Conservation (phyloP, 2,888 invertebrate species). For the Ecdyonurus torrentis region DNA sequence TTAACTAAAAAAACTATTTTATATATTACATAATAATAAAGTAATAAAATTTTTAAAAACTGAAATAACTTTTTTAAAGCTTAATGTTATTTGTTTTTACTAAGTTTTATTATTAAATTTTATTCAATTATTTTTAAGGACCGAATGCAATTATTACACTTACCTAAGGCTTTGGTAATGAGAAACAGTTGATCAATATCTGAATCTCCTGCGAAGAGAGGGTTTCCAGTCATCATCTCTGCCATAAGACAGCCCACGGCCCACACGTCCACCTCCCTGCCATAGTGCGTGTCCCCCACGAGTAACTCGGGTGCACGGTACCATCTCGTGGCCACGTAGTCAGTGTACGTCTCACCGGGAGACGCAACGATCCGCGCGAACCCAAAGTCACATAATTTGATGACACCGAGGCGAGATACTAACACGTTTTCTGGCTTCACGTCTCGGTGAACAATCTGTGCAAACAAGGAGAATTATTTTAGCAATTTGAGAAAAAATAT, state of each 20-base stretch:
- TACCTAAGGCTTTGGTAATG: constrained; percentile 62
- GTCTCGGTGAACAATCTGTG: constrained; percentile 70
- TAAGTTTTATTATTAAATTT: too few species aligned
- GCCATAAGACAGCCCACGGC: constrained; percentile 69
- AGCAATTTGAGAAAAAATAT: neutral
- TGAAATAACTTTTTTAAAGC: too few species aligned
- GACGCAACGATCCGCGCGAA: constrained; percentile 51
- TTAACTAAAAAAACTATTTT: too few species aligned
- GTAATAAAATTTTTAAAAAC: too few species aligned
- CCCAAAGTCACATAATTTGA: constrained; percentile 83
- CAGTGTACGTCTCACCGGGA: constrained; percentile 32
- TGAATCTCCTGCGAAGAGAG: constrained; percentile 75
- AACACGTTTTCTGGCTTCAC: constrained; percentile 81
- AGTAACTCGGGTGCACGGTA: constrained; percentile 75
- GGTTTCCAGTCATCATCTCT: constrained; percentile 75
- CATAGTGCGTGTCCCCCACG: constrained; percentile 51
- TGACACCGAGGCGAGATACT: constrained; percentile 59
- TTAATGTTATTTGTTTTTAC: neutral
- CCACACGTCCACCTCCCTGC: constrained; percentile 70
- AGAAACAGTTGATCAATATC: constrained; percentile 77
- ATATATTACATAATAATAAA: too few species aligned
- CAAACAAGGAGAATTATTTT: too few species aligned
- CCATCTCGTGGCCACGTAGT: constrained; percentile 83
- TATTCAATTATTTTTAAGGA: too few species aligned
- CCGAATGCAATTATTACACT: too few species aligned